These are phyloP conservation scores for Eospalax fontanierii DNA, from an alignment of 2,797 vertebrate species.

Conservation along the genomic window DNA sequence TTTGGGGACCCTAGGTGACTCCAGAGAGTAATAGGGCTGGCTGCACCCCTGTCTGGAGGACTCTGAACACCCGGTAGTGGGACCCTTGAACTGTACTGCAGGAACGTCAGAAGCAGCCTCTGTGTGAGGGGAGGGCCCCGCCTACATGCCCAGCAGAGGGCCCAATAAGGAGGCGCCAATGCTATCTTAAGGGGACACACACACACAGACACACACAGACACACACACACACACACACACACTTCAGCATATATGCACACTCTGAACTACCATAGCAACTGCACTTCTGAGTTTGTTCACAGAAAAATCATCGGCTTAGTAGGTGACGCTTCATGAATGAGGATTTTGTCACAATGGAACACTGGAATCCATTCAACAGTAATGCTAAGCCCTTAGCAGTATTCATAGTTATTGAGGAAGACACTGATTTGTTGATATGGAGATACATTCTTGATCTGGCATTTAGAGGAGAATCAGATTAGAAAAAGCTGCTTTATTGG, in stretches of 20 bases:
- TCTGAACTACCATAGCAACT: background rate
- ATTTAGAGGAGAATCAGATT: background rate
- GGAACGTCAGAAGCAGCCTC: background rate
- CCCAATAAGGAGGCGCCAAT: background rate
- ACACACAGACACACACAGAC: rapidly evolving
- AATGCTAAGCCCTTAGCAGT: background rate
- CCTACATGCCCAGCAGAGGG: background rate
- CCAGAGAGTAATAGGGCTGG: too few relatives aligned
- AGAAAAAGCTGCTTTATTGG: background rate
- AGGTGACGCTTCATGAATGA: background rate
- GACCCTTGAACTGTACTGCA: too few relatives aligned
- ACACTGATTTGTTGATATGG: background rate
- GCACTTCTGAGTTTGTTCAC: background rate
- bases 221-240: background rate
- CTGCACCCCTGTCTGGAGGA: too few relatives aligned
- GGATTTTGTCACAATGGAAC: background rate
- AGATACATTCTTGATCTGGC: background rate
- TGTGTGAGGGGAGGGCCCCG: background rate
- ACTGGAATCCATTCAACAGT: too few relatives aligned
- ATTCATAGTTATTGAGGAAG: background rate
- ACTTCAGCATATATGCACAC: background rate
- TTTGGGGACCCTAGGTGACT: too few relatives aligned
- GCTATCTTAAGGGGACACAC: background rate
- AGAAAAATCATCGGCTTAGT: background rate
- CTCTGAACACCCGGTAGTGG: too few relatives aligned